Evolutionary conservation across 1,140 invertebrate genomes (phyloP).

Genomic region (Leguminivora glycinivorella): DNA sequence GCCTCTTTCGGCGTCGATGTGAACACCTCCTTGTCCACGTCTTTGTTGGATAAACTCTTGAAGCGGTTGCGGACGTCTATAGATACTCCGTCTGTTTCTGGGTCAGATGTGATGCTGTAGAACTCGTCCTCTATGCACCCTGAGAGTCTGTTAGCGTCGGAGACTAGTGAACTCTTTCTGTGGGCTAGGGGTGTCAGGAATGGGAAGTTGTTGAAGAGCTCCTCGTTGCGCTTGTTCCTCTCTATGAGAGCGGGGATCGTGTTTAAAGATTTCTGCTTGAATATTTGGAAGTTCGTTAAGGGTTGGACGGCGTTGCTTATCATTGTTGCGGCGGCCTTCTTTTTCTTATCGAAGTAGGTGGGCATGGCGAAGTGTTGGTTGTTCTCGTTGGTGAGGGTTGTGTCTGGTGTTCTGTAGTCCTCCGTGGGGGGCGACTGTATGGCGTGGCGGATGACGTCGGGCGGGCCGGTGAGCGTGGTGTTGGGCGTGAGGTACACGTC

Average conservation of each 20-base stretch:
- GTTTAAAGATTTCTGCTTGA: constrained; percentile 76
- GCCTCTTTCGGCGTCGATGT: constrained; percentile 53
- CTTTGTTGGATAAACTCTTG: constrained; percentile 53
- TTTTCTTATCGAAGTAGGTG: constrained; percentile 74
- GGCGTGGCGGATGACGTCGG: constrained; percentile 59
- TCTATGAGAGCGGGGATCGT: constrained; percentile 71
- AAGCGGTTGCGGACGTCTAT: constrained; percentile 59
- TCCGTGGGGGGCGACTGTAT: constrained; percentile 53
- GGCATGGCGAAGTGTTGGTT: constrained; percentile 61
- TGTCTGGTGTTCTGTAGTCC: constrained; percentile 66
- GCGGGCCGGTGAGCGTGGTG: constrained; percentile 54
- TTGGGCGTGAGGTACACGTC: constrained; percentile 65
- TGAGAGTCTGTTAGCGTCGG: constrained; percentile 55
- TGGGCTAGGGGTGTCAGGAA: constrained; percentile 78
- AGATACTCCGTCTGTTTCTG: constrained; percentile 50
- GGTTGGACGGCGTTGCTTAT: constrained; percentile 64
- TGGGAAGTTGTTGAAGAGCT: constrained; percentile 76
- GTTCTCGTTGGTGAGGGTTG: constrained; percentile 45
- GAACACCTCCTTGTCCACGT: constrained; percentile 47
- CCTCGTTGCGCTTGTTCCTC: constrained; percentile 56
- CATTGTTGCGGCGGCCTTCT: constrained; percentile 54
- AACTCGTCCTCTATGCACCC: constrained; percentile 75
- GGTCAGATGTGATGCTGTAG: constrained; percentile 68
- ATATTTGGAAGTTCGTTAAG: constrained; percentile 72
- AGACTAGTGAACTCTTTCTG: constrained; percentile 67